Percentiles rank a stretch among this genome's conserved stretches.
These are phyloP conservation scores for Macroglossus sobrinus DNA, from an alignment of 2,113 vertebrate species.

Conservation along the genomic window DNA sequence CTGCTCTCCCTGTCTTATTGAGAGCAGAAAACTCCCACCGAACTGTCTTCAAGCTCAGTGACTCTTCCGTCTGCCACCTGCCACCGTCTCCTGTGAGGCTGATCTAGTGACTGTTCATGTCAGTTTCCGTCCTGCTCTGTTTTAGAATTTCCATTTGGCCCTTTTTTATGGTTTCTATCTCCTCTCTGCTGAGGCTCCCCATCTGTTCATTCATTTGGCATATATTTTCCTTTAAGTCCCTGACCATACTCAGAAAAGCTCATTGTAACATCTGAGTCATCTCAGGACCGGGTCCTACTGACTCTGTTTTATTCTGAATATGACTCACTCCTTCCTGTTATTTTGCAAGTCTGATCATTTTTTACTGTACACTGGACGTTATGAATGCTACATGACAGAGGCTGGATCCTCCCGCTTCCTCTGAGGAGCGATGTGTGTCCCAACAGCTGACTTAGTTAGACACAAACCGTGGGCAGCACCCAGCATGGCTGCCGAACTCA, in stretches of 20 bases:
- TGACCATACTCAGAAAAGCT: neutral
- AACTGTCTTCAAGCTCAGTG: fast-evolving
- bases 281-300: neutral
- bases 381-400: fast-evolving
- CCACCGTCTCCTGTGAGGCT: fast-evolving
- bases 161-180: neutral
- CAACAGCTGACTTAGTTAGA: neutral
- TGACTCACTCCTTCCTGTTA: neutral
- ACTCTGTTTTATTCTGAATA: fast-evolving
- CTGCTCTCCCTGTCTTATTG: neutral
- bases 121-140: neutral
- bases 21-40: fast-evolving
- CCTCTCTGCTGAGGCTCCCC: neutral
- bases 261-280: fast-evolving
- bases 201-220: neutral
- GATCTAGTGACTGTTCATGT: fast-evolving
- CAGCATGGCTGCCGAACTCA: neutral
- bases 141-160: fast-evolving
- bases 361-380: fast-evolving
- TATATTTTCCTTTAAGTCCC: neutral
- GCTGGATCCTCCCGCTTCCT: neutral
- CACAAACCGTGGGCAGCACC: neutral
- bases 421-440: neutral
- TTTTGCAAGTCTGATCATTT: neutral
- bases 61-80: neutral